Evolutionary conservation across 2,113 vertebrate genomes (phyloP).

Genomic region (Tragulus kanchil): DNA sequence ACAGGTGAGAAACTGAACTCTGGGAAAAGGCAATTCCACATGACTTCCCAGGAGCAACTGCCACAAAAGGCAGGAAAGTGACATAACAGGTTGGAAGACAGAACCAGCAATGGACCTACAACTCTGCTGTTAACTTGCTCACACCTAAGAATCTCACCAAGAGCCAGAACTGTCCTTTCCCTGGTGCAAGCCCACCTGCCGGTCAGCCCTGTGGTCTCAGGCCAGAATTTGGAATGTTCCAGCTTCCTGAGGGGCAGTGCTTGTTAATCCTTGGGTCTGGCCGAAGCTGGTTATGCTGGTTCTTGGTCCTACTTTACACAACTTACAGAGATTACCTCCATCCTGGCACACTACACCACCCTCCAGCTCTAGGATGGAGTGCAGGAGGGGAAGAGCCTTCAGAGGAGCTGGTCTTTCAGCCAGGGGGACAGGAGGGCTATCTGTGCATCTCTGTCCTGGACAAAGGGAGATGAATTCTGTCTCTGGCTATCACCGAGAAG

Average conservation of each 20-base stretch:
- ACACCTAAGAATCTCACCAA: background rate
- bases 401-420: background rate
- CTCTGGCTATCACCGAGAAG: background rate
- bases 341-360: background rate
- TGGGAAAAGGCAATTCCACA: background rate
- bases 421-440: background rate
- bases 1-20: slow-evolving; percentile 18
- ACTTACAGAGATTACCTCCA: background rate
- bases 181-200: background rate
- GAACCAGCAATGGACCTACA: background rate
- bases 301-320: background rate
- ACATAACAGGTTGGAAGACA: background rate
- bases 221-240: background rate
- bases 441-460: background rate
- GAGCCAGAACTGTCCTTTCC: background rate
- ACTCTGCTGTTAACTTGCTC: background rate
- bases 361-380: background rate
- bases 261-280: background rate
- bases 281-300: background rate
- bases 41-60: background rate
- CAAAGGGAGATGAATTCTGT: background rate
- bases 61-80: background rate
- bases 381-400: background rate
- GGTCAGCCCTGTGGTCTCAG: background rate
- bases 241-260: background rate